Conservation (phyloP, 2,888 invertebrate genomes). For the Branchipolynoe longqiensis region DNA sequence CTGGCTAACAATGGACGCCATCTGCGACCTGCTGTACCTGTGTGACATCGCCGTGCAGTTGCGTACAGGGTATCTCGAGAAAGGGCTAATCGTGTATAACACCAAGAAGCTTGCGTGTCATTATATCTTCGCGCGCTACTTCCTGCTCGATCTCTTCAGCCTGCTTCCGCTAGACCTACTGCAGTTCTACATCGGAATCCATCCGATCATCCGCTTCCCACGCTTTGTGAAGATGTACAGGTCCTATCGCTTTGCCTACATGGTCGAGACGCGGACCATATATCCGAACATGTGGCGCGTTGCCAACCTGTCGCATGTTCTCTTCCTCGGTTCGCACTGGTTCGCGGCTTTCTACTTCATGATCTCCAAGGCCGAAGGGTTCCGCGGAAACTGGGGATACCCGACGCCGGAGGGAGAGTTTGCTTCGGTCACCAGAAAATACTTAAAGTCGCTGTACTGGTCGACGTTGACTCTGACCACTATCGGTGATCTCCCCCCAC, state of each 20-base stretch:
- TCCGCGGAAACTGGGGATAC: constrained; percentile 84
- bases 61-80: constrained; percentile 96
- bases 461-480: constrained; percentile 97
- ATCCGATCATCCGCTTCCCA: constrained; percentile 89
- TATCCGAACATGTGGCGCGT: constrained; percentile 98
- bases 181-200: constrained; percentile 88
- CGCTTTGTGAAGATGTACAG: constrained; percentile 87
- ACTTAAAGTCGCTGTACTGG: constrained; percentile 97
- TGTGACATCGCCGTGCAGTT: constrained; percentile 95
- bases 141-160: constrained; percentile 91
- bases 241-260: constrained; percentile 92
- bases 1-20: constrained; percentile 85
- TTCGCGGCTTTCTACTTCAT: constrained; percentile 98
- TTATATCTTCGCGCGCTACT: constrained; percentile 91
- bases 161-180: constrained; percentile 93
- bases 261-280: constrained; percentile 96
- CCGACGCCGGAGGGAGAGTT: constrained; percentile 86
- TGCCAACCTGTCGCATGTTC: constrained; percentile 95
- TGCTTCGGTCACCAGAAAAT: constrained; percentile 94
- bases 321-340: constrained; percentile 97
- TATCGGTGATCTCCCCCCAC: constrained; percentile 96
- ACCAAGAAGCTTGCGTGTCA: constrained; percentile 93
- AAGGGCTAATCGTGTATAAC: constrained; percentile 96
- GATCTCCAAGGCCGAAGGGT: constrained; percentile 87
- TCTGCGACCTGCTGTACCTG: constrained; percentile 93